Evolutionary conservation across 2,797 vertebrate genomes (phyloP), one percentile per base, ranked within the genome.

Genomic region (Loriculus beryllinus): DNA sequence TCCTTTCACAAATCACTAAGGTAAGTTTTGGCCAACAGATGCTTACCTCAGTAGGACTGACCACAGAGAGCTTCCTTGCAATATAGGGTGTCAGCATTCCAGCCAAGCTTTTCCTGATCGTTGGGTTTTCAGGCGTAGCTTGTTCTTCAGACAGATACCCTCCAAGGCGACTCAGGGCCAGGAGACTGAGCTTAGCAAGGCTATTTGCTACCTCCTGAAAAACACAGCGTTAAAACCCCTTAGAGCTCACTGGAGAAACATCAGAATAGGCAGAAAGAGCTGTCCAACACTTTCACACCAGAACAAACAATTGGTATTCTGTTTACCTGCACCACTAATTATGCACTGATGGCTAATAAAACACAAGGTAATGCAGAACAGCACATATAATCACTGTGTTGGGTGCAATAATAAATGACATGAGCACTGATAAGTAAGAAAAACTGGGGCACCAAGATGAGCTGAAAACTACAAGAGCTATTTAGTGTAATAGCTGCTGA

Each of bases 51-150:
- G 98, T 97, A 35, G 98, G 98, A 77, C 97, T 94, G 76, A 97
- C 97, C 10, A 97, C 97, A 70, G 98, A 98, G 14, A 99, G 98
- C 90, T 99, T 99, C 82, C 98, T 98, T 59, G 99, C 98, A 90
- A 99, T 98, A 91, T 99, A 99, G 2, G 99, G 99, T 1, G 99
- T 99, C 74, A 99, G 93, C 99, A 99, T 99, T 92, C 99, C 98
- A 9, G 98, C 98, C 91, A 99, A 98, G 97, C 99, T 99, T 97
- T 99, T 99, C 70, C 98, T 98, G 89, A 99, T 98, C 0, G 98
- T 96, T 68, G 99, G 99, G 90, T 99, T 99, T 97, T 99, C 99
- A 31, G 99, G 99, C 1, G 97, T 98, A 35, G 96, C 95, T 88
- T 97, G 96, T 11, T 98, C 98, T 11, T 98, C 98, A 5, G 98